Base-by-base conservation (phyloP, 2,888 invertebrate species). In the Leptogaster cylindrica region DNA sequence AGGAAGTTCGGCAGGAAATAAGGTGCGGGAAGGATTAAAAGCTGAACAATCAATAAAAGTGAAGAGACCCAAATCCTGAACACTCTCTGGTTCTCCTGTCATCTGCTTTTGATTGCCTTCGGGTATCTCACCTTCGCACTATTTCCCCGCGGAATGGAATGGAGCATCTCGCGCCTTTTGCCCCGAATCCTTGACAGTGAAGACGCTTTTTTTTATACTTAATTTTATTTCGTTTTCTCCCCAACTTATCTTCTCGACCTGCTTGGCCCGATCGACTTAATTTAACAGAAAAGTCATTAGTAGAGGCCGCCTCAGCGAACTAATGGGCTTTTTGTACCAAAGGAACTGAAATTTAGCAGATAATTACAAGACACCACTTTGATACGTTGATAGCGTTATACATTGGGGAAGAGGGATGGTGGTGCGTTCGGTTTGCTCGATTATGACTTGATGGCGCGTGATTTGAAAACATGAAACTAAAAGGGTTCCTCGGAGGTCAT, bases 291-390 rank as follows among this genome's bases (percentile, higher is more conserved):
- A 68, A 64, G 64, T 68, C 68, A 68, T 68, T 68, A 68, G 68
- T 25, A 44, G 31, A 44, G 51, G 33, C 46, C 64, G 44, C 33
- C 28, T 65, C 50, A 20, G 41, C 27, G 50, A 44, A 68, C 63
- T 68, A 68, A 68, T 68, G 68, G 68, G 63, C 61, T 65, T 66
- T 68, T 68, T 68, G 65, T 68, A 50, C 61, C 46, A 66, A 66
- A 66, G 50, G 51, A 68, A 51, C 68, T 51, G 65, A 68, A 68
- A 68, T 68, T 66, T 65, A 66, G 61, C 55, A 65, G 58, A 68
- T 55, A 68, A 65, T 65, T 68, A 68, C 68, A 68, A 64, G 28
- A 64, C 64, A 63, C 51, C 64, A 44, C 14, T 52, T 12, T 51
- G 52, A 51, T 52, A 28, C 39, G 14, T 16, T 27, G 46, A 48